Evolutionary conservation across 2,797 vertebrate genomes (phyloP).

Genomic region (Rhabdophis nuchalis): DNA sequence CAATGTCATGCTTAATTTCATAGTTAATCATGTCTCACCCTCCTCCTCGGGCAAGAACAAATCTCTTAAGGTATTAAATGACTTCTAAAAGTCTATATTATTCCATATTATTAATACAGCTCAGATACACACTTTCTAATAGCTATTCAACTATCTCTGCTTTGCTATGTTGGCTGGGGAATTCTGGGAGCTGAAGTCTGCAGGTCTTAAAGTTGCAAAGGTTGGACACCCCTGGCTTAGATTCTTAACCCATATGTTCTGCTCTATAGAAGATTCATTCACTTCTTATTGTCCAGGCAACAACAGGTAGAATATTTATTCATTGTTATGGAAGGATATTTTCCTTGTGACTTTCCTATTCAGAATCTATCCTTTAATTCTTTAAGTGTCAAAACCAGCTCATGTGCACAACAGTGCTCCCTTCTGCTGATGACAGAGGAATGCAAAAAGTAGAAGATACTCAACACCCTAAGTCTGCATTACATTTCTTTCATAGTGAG

Average conservation of each 20-base stretch:
- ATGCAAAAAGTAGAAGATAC: background rate
- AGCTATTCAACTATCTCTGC: background rate
- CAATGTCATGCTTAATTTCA: conserved; percentile 58
- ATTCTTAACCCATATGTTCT: background rate
- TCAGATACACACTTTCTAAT: conserved; percentile 28
- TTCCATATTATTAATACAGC: conserved; percentile 51
- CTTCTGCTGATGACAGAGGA: background rate
- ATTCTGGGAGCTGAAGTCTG: background rate
- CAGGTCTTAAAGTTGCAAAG: background rate
- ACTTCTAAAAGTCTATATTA: conserved; percentile 55
- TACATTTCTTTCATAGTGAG: background rate
- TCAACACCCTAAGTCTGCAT: background rate
- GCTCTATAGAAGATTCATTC: conserved; percentile 35
- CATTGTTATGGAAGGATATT: background rate
- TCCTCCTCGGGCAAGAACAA: conserved; percentile 33
- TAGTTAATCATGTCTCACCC: conserved; percentile 49
- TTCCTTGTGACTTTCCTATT: background rate
- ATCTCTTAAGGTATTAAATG: conserved; percentile 45
- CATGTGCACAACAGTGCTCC: background rate
- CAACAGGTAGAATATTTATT: conserved; percentile 15
- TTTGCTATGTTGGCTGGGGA: background rate
- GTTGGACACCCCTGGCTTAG: background rate
- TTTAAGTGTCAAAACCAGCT: background rate
- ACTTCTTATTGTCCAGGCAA: conserved; percentile 30
- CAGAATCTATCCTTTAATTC: background rate